These are phyloP conservation scores for Zeuzera pyrina DNA, from an alignment of 2,888 invertebrate genomes.

Conservation along the genomic window DNA sequence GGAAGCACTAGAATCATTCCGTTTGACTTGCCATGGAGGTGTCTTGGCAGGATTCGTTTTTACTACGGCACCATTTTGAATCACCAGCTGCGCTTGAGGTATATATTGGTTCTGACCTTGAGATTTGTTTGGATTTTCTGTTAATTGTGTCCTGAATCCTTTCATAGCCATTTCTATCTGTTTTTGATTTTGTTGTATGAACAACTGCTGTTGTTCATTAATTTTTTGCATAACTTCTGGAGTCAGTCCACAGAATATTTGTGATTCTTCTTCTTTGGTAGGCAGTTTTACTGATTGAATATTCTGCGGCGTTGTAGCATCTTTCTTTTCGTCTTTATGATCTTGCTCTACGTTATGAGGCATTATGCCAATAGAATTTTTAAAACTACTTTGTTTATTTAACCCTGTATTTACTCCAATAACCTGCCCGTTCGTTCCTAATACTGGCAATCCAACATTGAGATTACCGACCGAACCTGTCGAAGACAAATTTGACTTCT, in stretches of 20 bases:
- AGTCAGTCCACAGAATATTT: slow-evolving; percentile 60
- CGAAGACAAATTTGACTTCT: slow-evolving; percentile 19
- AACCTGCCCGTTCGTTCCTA: slow-evolving; percentile 74
- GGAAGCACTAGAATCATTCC: slow-evolving; percentile 36
- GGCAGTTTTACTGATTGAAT: slow-evolving; percentile 29
- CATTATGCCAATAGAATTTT: slow-evolving; percentile 28
- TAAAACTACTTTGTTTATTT: slow-evolving; percentile 39
- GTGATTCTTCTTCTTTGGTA: slow-evolving; percentile 52
- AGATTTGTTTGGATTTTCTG: slow-evolving; percentile 43
- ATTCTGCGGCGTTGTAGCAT: slow-evolving; percentile 23
- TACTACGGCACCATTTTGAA: slow-evolving; percentile 63
- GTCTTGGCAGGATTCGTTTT: slow-evolving; percentile 68
- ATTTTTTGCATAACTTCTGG: slow-evolving; percentile 72
- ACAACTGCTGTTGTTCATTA: slow-evolving; percentile 71
- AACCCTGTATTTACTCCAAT: slow-evolving; percentile 70
- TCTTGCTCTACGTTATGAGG: slow-evolving; percentile 34
- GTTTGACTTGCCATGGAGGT: slow-evolving; percentile 74
- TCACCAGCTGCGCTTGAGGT: slow-evolving; percentile 55
- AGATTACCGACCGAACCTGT: slow-evolving; percentile 18
- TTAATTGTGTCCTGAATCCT: slow-evolving; percentile 51
- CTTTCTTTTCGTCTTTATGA: slow-evolving; percentile 47
- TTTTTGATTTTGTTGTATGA: slow-evolving; percentile 70
- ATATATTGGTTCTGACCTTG: slow-evolving; percentile 42
- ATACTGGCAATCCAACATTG: slow-evolving; percentile 51
- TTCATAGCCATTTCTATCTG: slow-evolving; percentile 70